These are phyloP conservation scores for Natrix natrix DNA, from an alignment of 2,797 vertebrate genomes.

Conservation along the genomic window DNA sequence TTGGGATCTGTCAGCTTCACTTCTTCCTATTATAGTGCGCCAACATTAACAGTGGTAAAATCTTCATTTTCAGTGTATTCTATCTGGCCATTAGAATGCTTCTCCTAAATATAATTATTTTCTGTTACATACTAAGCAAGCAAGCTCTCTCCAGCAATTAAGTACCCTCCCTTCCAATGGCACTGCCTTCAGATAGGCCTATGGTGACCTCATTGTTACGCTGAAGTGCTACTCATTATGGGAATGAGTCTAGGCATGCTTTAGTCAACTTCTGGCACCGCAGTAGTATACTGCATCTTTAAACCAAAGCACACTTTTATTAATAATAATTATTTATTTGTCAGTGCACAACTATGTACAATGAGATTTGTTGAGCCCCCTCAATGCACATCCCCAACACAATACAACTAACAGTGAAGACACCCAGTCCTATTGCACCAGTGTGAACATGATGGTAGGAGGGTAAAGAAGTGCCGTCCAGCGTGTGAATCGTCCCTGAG, in stretches of 20 bases:
- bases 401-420: no score
- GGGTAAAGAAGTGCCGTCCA: no score
- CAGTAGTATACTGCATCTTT: not conserved
- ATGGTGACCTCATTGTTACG: not conserved
- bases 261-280: not conserved
- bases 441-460: no score
- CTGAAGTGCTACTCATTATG: not conserved
- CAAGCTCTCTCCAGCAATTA: conserved; percentile 37
- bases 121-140: conserved; percentile 1
- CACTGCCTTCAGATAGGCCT: not conserved
- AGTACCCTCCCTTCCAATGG: conserved; percentile 18
- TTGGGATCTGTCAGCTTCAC: conserved; percentile 18
- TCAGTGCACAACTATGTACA: no score
- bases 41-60: conserved; percentile 55
- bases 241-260: not conserved
- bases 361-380: no score
- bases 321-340: no score
- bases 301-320: not conserved
- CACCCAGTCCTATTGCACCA: no score
- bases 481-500: no score
- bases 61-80: conserved; percentile 53
- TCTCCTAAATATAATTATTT: conserved; percentile 40
- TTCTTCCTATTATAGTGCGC: conserved; percentile 28
- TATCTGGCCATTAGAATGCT: conserved; percentile 39
- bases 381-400: no score